Evolutionary conservation across 2,113 vertebrate species (phyloP).

Genomic region (Amia ocellicauda): DNA sequence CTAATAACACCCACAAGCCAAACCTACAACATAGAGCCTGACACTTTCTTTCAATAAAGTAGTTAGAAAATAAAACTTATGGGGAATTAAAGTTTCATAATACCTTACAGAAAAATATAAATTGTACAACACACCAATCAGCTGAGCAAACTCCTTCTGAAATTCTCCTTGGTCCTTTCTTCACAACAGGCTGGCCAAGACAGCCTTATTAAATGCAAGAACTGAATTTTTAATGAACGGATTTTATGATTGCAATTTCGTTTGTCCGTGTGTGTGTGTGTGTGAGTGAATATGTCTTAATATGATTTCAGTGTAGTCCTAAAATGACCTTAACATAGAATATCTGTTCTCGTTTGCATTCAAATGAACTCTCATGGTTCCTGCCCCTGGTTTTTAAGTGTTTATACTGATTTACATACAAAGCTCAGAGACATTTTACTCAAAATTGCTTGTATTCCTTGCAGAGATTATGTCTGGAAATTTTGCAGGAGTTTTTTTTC

Average conservation of each 20-base stretch:
- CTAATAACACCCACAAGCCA: too few species aligned
- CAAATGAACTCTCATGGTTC: neutral
- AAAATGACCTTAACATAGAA: neutral
- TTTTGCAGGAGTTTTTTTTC: neutral
- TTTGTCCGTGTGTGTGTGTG: neutral
- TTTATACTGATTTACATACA: conserved; percentile 4
- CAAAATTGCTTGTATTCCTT: neutral
- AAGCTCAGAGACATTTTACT: neutral
- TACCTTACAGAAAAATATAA: neutral
- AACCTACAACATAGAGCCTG: neutral
- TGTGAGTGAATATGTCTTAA: too few species aligned
- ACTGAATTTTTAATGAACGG: neutral
- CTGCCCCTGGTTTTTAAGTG: neutral
- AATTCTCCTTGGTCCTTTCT: too few species aligned
- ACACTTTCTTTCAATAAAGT: neutral
- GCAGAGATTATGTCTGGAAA: neutral
- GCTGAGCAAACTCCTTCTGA: too few species aligned
- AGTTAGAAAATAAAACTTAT: neutral
- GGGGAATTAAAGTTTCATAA: neutral
- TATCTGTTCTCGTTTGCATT: neutral
- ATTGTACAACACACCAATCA: neutral
- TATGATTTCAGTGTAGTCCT: neutral
- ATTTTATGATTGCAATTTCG: neutral
- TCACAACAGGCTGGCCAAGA: too few species aligned
- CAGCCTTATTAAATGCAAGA: neutral